phyloP scores from a whole-genome alignment of 1,140 invertebrate species.

The Drosophila truncata region DNA sequence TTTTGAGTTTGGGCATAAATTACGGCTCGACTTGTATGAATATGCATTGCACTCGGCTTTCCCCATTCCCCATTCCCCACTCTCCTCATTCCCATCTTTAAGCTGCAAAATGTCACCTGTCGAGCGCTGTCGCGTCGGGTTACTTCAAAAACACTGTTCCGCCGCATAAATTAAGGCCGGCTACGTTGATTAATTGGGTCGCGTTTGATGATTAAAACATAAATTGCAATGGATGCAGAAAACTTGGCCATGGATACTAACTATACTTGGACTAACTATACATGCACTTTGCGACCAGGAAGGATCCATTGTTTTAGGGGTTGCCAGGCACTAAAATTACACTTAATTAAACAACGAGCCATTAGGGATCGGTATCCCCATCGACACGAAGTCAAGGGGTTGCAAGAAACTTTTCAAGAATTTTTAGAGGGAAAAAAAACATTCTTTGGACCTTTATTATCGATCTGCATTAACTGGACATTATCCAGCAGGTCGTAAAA shows the following conservation, averaged over 20 bases:
- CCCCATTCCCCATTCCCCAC: neutral
- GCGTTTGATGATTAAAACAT: constrained; percentile 81
- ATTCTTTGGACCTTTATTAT: neutral
- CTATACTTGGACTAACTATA: constrained; percentile 8
- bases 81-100: constrained; percentile 1
- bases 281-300: neutral
- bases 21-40: constrained; percentile 53
- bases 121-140: constrained; percentile 35
- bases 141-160: constrained; percentile 72
- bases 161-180: constrained; percentile 74
- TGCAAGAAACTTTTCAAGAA: constrained; percentile 2
- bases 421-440: neutral
- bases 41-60: constrained; percentile 56
- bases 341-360: constrained; percentile 76
- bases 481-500: neutral
- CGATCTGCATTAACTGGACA: constrained; percentile 3
- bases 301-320: constrained; percentile 30
- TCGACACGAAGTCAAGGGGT: constrained; percentile 20
- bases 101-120: constrained; percentile 70
- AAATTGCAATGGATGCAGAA: constrained; percentile 72
- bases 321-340: constrained; percentile 72
- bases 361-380: constrained; percentile 69
- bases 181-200: constrained; percentile 76
- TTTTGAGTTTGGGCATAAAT: constrained; percentile 72
- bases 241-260: constrained; percentile 32